phyloP scores from a whole-genome alignment of 2,797 vertebrate genomes.

The Sebastolobus alascanus region DNA sequence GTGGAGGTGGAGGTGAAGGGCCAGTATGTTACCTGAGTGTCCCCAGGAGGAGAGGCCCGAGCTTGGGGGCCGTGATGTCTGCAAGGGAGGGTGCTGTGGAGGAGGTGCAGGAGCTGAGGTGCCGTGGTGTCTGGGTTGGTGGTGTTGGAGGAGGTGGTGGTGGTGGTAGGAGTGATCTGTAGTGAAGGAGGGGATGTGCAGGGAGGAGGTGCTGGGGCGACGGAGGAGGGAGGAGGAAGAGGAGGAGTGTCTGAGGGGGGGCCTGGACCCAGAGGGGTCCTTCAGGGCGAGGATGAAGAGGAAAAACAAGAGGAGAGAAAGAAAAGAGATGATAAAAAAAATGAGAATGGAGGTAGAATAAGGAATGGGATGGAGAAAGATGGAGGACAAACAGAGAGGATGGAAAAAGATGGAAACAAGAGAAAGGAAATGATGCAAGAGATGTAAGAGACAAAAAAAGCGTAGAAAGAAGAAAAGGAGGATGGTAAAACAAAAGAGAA shows the following conservation, averaged over 20 bases:
- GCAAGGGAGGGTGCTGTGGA: conserved; percentile 62
- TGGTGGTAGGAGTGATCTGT: conserved; percentile 69
- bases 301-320: conserved; percentile 46
- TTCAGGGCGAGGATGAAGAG: conserved; percentile 67
- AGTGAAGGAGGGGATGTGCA: conserved; percentile 80
- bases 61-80: conserved; percentile 56
- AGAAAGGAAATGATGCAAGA: neutral
- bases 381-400: neutral
- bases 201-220: conserved; percentile 85
- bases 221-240: conserved; percentile 40
- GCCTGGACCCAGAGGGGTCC: conserved; percentile 66
- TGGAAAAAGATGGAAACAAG: neutral
- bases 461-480: neutral
- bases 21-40: conserved; percentile 75
- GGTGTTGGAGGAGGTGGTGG: conserved; percentile 75
- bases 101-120: conserved; percentile 60
- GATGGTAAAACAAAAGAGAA: neutral
- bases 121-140: conserved; percentile 39
- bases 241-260: conserved; percentile 58
- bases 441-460: neutral
- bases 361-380: neutral
- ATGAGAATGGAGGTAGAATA: conserved; percentile 24
- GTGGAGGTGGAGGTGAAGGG: conserved; percentile 26
- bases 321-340: neutral
- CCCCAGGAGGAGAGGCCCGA: conserved; percentile 60